These are phyloP conservation scores for Oryctes rhinoceros DNA, from an alignment of 1,140 invertebrate species.

Conservation along the genomic window DNA sequence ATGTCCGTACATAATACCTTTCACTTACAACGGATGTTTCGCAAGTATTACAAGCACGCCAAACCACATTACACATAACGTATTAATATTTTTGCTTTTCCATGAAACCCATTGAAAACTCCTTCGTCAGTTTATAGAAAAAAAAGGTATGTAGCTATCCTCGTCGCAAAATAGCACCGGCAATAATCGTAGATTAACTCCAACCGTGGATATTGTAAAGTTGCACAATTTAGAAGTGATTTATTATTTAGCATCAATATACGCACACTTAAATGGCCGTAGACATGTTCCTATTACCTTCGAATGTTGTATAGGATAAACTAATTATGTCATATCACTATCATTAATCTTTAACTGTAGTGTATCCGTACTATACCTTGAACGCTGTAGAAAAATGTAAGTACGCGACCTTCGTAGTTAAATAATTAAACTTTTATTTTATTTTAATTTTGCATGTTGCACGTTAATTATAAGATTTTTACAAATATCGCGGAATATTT, in stretches of 20 bases:
- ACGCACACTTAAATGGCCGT: neutral
- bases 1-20: constrained; percentile 1
- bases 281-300: neutral
- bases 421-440: constrained; percentile 19
- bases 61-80: neutral
- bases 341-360: neutral
- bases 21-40: constrained; percentile 22
- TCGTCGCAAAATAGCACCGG: neutral
- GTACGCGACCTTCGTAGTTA: neutral
- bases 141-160: neutral
- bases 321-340: neutral
- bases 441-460: neutral
- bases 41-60: neutral
- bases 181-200: neutral
- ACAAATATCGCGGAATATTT: neutral
- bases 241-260: neutral
- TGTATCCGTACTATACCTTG: neutral
- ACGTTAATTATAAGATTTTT: neutral
- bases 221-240: constrained; percentile 8
- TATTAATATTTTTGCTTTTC: neutral
- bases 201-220: neutral
- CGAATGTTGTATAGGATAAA: neutral
- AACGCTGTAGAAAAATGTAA: neutral
- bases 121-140: neutral
- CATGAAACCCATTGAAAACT: constrained; percentile 3